Evolutionary conservation across 2,113 vertebrate genomes (phyloP), one percentile per base, ranked within the genome.

Genomic region (Rhineura floridana): DNA sequence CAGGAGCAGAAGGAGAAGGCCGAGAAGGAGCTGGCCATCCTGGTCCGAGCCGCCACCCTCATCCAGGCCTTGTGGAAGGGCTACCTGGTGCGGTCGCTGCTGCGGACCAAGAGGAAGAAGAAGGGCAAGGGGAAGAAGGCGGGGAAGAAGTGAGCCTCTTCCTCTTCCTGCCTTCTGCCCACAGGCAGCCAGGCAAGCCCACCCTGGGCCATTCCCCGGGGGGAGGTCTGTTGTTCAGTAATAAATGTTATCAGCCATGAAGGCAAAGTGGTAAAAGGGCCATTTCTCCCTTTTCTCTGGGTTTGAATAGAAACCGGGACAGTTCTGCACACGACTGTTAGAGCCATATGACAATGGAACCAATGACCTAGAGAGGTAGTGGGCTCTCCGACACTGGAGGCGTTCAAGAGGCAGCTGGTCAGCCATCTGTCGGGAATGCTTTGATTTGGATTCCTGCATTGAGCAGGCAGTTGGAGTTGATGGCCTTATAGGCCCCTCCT

Each of bases 41-140:
- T 96, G 96, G 96, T 93, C 21, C 88, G 69, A 2, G 98, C 98
- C 0, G 97, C 98, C 80, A 94, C 95, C 0, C 9, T 96, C 28
- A 97, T 97, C 95, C 99, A 99, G 93, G 96, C 98, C 33, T 88
- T 96, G 91, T 98, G 98, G 98, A 99, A 97, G 95, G 98, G 98
- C 75, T 97, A 96, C 94, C 85, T 96, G 83, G 96, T 97, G 50
- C 97, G 98, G n/a, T 96, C 96, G 79, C 36, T 96, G 91, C 93
- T 98, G 84, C 97, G 85, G 86, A 85, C 91, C 76, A 97, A 94
- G 89, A 93, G 70, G 90, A 98, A 97, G 91, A 93, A 87, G 91
- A 96, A 95, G 63, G 83, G 77, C 81, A 95, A 95, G 62, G 90
- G 85, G 75, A 98, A 93, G 69, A 95, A 95, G 90, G 76, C 13